Percentiles rank a stretch among this genome's conserved stretches.
phyloP scores from a whole-genome alignment of 2,113 vertebrate species.

The human (Homo sapiens) region GRCh38 chr5:60238501-60239000 shows the following conservation, averaged over 20 bases:
- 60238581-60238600: neutral
- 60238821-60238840: neutral
- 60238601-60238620: neutral
- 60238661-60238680: neutral
- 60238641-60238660: neutral
- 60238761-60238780: neutral
- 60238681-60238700: neutral
- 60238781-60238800: too few relatives aligned
- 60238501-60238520: neutral
- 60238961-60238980: too few relatives aligned
- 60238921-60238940: too few relatives aligned
- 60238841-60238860: neutral
- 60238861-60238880: neutral
- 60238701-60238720: neutral
- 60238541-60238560: neutral
- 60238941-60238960: too few relatives aligned
- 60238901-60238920: too few relatives aligned
- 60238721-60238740: neutral
- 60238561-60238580: neutral
- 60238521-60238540: neutral
- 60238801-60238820: neutral
- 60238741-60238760: neutral
- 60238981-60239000: too few relatives aligned
- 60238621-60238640: neutral
- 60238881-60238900: neutral